Evolutionary conservation across 2,888 invertebrate species (phyloP).

Genomic region (Rotaria macrura): DNA sequence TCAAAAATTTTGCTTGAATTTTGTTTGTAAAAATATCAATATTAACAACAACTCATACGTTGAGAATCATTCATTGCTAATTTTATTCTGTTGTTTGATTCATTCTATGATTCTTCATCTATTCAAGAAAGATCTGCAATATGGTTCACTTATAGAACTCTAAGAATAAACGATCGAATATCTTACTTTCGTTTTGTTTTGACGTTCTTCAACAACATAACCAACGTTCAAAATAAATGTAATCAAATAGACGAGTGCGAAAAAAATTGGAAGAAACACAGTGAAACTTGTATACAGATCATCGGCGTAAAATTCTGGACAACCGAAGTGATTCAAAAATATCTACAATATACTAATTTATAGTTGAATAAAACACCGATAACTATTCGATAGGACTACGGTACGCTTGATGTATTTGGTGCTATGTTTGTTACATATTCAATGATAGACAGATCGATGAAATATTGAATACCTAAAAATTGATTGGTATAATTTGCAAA

Average conservation of each 20-base stretch:
- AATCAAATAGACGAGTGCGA: conserved; percentile 11
- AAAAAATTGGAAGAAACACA: conserved; percentile 24
- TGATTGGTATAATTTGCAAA: background rate
- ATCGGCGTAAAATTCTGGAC: conserved; percentile 22
- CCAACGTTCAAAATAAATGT: conserved; percentile 27
- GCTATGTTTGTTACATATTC: background rate
- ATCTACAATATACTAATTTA: background rate
- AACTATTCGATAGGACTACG: background rate
- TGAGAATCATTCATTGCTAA: too few species aligned
- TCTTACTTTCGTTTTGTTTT: conserved; percentile 24
- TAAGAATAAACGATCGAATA: too few species aligned
- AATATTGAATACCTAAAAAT: conserved; percentile 8
- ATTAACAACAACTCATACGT: too few species aligned
- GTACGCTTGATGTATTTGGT: background rate
- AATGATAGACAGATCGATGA: background rate
- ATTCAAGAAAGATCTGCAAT: too few species aligned
- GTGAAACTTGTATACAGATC: conserved; percentile 23
- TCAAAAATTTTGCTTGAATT: too few species aligned
- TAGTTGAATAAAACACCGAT: background rate
- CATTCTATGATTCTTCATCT: too few species aligned
- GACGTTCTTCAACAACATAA: conserved; percentile 25
- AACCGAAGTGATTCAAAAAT: conserved; percentile 8
- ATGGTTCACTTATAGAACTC: too few species aligned
- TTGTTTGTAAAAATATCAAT: too few species aligned
- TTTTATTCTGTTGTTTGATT: too few species aligned